A percentile compares a stretch with the other conserved stretches of the same genome.
Evolutionary conservation across 2,888 invertebrate species (phyloP).

Genomic region (Pardosa pseudoannulata): DNA sequence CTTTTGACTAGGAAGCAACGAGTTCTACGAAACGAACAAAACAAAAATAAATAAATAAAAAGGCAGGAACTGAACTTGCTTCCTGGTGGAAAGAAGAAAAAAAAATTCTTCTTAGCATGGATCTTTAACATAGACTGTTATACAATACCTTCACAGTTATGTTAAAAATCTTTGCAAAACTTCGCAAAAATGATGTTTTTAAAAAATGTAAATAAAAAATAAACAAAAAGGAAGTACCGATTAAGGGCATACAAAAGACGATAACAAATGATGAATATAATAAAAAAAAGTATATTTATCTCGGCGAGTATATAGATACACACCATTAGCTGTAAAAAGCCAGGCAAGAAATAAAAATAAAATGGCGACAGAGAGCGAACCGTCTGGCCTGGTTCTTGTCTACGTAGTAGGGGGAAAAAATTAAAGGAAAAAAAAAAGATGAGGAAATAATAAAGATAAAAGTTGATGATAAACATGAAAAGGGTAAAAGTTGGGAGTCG

Average conservation of each 20-base stretch:
- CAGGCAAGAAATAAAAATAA: neutral
- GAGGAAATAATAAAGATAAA: constrained; percentile 26
- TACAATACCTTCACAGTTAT: neutral
- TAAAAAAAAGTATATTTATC: constrained; percentile 35
- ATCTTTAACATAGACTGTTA: neutral
- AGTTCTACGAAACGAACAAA: no score
- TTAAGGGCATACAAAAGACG: constrained; percentile 44
- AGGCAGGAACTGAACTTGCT: neutral
- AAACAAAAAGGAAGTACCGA: constrained; percentile 20
- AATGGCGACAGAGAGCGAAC: neutral
- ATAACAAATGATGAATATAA: constrained; percentile 32
- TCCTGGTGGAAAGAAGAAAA: neutral
- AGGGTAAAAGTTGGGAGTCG: constrained; percentile 17
- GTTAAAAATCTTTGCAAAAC: constrained; percentile 14
- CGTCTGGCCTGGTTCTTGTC: constrained; percentile 18
- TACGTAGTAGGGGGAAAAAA: neutral
- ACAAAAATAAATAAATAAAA: no score
- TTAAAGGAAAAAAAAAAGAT: neutral
- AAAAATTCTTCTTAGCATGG: neutral
- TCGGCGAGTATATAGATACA: constrained; percentile 20
- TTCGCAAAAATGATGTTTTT: neutral
- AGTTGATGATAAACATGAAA: constrained; percentile 23
- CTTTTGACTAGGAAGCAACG: no score
- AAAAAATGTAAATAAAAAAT: neutral
- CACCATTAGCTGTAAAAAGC: constrained; percentile 33